A percentile compares a stretch with the other conserved stretches of the same genome.
Evolutionary conservation across 2,113 vertebrate species (phyloP).

Genomic region (Syrmaticus mikado): DNA sequence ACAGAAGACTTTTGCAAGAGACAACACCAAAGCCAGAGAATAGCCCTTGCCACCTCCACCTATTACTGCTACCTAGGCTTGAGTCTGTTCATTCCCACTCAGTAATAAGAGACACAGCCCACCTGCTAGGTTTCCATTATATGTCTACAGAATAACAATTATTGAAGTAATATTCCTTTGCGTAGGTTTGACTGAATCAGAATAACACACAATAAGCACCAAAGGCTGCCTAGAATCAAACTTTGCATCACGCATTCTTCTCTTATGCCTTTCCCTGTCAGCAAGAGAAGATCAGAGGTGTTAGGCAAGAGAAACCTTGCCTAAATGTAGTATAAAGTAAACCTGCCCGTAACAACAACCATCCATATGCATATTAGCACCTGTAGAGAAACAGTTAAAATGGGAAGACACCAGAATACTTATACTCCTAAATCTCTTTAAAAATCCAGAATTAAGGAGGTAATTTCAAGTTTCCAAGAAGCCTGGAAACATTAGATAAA

Average conservation of each 20-base stretch:
- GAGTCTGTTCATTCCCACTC: not conserved
- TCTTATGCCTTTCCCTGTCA: not conserved
- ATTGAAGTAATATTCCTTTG: constrained; percentile 7
- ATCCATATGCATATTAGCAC: rapidly evolving
- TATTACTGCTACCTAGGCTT: constrained; percentile 1
- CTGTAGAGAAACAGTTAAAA: not conserved
- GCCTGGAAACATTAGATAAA: not conserved
- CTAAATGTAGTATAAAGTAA: not conserved
- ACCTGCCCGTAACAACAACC: not conserved
- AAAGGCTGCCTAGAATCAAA: not conserved
- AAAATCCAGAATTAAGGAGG: not conserved
- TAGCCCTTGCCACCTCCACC: not conserved
- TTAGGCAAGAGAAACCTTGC: not conserved
- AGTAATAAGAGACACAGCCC: constrained; percentile 40
- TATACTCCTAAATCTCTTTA: not conserved
- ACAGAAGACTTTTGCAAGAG: not conserved
- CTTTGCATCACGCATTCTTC: not conserved
- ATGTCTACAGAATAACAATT: constrained; percentile 3
- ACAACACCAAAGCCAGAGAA: not conserved
- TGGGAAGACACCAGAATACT: not conserved
- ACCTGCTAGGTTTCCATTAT: constrained; percentile 25
- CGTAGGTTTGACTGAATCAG: constrained; percentile 42
- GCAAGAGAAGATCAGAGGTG: not conserved
- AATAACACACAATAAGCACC: constrained; percentile 4
- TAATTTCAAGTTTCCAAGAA: not conserved